Percentiles rank a stretch among this genome's conserved stretches.
Evolutionary conservation across 2,113 vertebrate genomes (phyloP).

Genomic region (Alexandromys fortis): DNA sequence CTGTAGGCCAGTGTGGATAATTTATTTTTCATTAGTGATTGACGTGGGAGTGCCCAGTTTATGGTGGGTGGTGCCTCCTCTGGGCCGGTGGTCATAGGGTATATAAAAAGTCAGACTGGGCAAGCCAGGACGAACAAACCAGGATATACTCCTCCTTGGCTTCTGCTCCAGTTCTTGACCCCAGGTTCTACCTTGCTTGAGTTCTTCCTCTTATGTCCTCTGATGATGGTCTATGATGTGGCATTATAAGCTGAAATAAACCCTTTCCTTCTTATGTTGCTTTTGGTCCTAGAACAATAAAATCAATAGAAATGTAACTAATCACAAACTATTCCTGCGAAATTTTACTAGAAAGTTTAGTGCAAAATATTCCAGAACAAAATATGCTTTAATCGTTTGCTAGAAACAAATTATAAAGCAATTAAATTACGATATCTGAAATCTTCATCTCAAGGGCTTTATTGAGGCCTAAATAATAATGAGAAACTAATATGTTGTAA

Average conservation of each 20-base stretch:
- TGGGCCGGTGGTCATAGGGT: background rate
- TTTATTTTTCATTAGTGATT: background rate
- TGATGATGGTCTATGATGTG: background rate
- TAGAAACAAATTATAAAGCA: background rate
- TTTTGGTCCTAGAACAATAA: background rate
- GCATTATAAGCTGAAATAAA: background rate
- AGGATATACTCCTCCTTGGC: background rate
- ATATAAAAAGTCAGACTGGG: background rate
- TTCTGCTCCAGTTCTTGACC: background rate
- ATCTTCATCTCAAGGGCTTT: background rate
- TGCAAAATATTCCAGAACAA: background rate
- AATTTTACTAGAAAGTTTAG: background rate
- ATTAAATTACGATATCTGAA: background rate
- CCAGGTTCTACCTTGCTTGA: background rate
- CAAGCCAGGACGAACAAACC: background rate
- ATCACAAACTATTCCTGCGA: background rate
- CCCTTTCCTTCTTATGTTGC: background rate
- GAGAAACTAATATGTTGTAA: background rate
- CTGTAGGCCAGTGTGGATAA: background rate
- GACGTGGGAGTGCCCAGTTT: too few species aligned
- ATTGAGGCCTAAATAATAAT: conserved; percentile 31
- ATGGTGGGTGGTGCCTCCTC: too few species aligned
- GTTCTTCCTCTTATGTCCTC: background rate
- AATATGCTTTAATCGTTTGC: background rate
- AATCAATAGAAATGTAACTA: background rate